These are phyloP conservation scores for Thunnus maccoyii DNA, from an alignment of 2,113 vertebrate species.

Conservation along the genomic window DNA sequence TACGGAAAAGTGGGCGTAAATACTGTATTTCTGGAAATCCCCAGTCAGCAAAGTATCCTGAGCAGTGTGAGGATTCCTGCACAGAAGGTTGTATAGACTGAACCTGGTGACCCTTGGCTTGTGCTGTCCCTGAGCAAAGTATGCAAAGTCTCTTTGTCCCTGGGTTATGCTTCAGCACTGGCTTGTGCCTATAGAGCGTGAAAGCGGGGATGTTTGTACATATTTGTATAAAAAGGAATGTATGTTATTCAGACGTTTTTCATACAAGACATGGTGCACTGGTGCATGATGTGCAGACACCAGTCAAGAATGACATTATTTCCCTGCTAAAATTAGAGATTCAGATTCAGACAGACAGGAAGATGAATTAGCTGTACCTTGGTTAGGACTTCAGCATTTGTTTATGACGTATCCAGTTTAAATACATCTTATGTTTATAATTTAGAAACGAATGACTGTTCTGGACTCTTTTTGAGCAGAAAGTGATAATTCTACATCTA, in stretches of 20 bases:
- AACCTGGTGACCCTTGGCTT: constrained; percentile 35
- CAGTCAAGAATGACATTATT: too few relatives aligned
- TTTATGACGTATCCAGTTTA: not conserved
- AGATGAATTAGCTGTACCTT: not conserved
- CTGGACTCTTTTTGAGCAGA: not conserved
- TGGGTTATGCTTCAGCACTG: not conserved
- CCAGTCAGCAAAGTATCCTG: constrained; percentile 3
- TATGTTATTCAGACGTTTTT: constrained; percentile 5
- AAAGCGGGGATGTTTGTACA: not conserved
- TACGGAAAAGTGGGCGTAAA: constrained; percentile 2
- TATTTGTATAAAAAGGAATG: constrained; percentile 17
- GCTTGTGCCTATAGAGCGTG: not conserved
- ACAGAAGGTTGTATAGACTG: constrained; percentile 28
- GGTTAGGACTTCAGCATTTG: not conserved
- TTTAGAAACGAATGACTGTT: too few relatives aligned
- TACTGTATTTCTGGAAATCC: constrained; percentile 17
- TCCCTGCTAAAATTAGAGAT: too few relatives aligned
- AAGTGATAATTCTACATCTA: not conserved
- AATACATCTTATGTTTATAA: not conserved
- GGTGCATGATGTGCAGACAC: not conserved
- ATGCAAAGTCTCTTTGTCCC: constrained; percentile 10
- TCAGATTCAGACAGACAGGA: not conserved
- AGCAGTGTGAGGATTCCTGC: constrained; percentile 14
- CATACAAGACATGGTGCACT: not conserved
- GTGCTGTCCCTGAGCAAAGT: constrained; percentile 22